A percentile compares a stretch with the other conserved stretches of the same genome.
phyloP scores from a whole-genome alignment of 1,140 invertebrate species.

The Apis florea region DNA sequence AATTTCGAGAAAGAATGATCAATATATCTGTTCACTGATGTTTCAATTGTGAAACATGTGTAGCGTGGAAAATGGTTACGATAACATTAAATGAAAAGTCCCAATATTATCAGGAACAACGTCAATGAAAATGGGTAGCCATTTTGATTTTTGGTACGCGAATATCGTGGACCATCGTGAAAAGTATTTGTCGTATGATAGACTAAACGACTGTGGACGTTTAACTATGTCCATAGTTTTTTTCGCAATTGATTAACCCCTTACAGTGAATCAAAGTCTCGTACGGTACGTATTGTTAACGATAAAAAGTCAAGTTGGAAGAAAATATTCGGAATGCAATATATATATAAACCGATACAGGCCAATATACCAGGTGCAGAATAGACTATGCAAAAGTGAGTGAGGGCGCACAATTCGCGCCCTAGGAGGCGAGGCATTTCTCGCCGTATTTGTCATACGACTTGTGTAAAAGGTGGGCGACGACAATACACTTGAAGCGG shows the following conservation, averaged over 20 bases:
- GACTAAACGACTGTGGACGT: conserved; percentile 30
- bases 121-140: conserved; percentile 43
- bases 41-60: neutral
- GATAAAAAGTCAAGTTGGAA: neutral
- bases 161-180: conserved; percentile 28
- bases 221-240: conserved; percentile 41
- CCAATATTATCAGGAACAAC: conserved; percentile 25
- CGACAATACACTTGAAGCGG: conserved; percentile 35
- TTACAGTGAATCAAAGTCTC: conserved; percentile 25
- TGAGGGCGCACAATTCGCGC: conserved; percentile 57
- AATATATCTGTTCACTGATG: neutral
- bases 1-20: neutral
- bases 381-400: conserved; percentile 46
- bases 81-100: neutral
- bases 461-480: conserved; percentile 62
- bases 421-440: conserved; percentile 64
- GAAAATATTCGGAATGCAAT: conserved; percentile 12
- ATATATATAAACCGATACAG: conserved; percentile 29
- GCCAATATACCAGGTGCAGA: conserved; percentile 46
- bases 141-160: conserved; percentile 42
- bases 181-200: conserved; percentile 34
- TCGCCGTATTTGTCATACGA: conserved; percentile 64
- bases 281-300: conserved; percentile 26
- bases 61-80: neutral
- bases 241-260: conserved; percentile 37